phyloP scores from a whole-genome alignment of 2,113 vertebrate genomes.

The western clawed frog (Xenopus tropicalis) region UCB_Xtro_10.0 CM004445.2:68085501-68086000 shows the following conservation, averaged over 20 bases:
- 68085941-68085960: neutral
- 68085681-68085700: slow-evolving; percentile 41
- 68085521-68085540: slow-evolving; percentile 42
- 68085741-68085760: slow-evolving; percentile 32
- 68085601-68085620: slow-evolving; percentile 28
- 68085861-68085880: slow-evolving; percentile 37
- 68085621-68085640: slow-evolving; percentile 27
- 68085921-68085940: neutral
- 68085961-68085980: slow-evolving; percentile 13
- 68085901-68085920: slow-evolving; percentile 4
- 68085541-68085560: slow-evolving; percentile 40
- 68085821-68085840: slow-evolving; percentile 23
- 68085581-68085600: slow-evolving; percentile 25
- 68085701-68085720: slow-evolving; percentile 32
- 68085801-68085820: slow-evolving; percentile 15
- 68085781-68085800: slow-evolving; percentile 40
- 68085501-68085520: slow-evolving; percentile 32
- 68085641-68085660: slow-evolving; percentile 22
- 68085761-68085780: slow-evolving; percentile 17
- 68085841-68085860: slow-evolving; percentile 35
- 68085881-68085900: slow-evolving; percentile 22
- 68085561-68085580: slow-evolving; percentile 34
- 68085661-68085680: slow-evolving; percentile 36
- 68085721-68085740: slow-evolving; percentile 23
- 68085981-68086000: slow-evolving; percentile 4